phyloP scores from a whole-genome alignment of 2,797 vertebrate genomes.

The Coregonus sp. region DNA sequence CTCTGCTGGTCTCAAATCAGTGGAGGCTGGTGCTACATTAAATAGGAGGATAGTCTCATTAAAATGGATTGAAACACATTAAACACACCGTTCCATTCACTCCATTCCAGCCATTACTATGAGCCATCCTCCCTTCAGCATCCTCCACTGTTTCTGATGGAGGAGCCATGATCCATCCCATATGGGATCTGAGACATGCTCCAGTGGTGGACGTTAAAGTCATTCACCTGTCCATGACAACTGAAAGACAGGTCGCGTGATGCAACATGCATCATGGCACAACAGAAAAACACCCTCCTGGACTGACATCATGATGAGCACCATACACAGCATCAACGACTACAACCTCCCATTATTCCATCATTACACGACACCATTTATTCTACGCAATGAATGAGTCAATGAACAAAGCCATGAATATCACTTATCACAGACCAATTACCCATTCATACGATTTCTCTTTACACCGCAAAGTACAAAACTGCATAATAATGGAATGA shows the following conservation, averaged over 20 bases:
- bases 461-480: background rate
- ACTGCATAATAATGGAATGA: background rate
- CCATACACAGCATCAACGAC: background rate
- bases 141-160: background rate
- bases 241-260: constrained; percentile 48
- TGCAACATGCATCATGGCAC: constrained; percentile 35
- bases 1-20: constrained; percentile 21
- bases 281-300: constrained; percentile 48
- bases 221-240: constrained; percentile 62
- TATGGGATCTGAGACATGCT: background rate
- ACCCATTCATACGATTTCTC: background rate
- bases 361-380: background rate
- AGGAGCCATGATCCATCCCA: background rate
- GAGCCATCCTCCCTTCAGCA: no score
- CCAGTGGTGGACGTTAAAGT: constrained; percentile 38
- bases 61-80: no score
- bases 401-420: background rate
- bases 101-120: no score
- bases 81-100: no score
- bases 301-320: constrained; percentile 34
- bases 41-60: background rate
- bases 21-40: background rate
- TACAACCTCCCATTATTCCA: background rate
- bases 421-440: background rate
- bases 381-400: background rate